A percentile compares a stretch with the other conserved stretches of the same genome.
phyloP scores from a whole-genome alignment of 2,888 invertebrate species.

The Eupithecia subumbrata region DNA sequence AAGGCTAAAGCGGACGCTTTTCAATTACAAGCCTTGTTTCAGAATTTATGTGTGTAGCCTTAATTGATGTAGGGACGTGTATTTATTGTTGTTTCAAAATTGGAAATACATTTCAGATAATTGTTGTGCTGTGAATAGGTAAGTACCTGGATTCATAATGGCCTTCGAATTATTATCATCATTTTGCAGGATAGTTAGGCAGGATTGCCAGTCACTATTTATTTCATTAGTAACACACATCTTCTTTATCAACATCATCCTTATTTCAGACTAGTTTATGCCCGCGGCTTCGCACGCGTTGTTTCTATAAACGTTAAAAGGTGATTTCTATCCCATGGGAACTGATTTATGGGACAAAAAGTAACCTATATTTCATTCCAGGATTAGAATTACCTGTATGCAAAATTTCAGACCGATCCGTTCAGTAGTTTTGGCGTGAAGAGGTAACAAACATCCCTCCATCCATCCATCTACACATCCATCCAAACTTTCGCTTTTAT shows the following conservation, averaged over 20 bases:
- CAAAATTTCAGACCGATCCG: no score
- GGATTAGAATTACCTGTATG: no score
- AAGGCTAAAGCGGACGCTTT: slow-evolving; percentile 10
- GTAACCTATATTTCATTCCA: no score
- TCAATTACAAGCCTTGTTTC: slow-evolving; percentile 20
- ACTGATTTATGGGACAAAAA: no score
- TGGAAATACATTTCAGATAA: slow-evolving; percentile 15
- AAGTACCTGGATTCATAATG: slow-evolving; percentile 2
- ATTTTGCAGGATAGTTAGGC: no score
- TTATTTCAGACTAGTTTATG: neutral
- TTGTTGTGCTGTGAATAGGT: slow-evolving; percentile 6
- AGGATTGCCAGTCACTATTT: neutral
- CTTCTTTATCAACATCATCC: neutral
- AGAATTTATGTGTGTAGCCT: slow-evolving; percentile 18
- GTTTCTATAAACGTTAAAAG: no score
- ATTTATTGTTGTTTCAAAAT: slow-evolving; percentile 15
- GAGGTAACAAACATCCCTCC: no score
- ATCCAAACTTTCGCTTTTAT: no score
- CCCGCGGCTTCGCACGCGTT: no score
- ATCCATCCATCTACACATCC: no score
- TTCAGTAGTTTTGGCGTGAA: no score
- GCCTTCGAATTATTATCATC: neutral
- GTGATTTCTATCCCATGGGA: no score
- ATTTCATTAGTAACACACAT: neutral
- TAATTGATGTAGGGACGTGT: slow-evolving; percentile 13